These are phyloP conservation scores for Drosophila tripunctata DNA, from an alignment of 2,888 invertebrate species.

Conservation along the genomic window DNA sequence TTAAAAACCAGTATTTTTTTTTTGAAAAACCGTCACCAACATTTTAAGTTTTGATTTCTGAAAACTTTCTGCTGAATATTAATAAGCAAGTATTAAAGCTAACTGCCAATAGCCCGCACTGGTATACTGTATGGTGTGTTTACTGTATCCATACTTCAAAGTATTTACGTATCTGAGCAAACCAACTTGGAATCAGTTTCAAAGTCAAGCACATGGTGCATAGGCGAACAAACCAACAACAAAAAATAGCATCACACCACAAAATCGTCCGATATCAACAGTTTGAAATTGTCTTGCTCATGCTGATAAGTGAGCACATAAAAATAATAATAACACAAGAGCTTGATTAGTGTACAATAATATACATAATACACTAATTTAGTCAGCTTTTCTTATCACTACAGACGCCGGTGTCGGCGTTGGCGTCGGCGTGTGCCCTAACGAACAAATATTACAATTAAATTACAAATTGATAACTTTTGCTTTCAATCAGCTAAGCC, in stretches of 20 bases:
- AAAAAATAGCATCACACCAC: constrained; percentile 33
- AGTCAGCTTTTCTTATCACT: constrained; percentile 46
- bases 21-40: too few relatives aligned
- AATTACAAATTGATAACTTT: constrained; percentile 52
- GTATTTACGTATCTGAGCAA: too few relatives aligned
- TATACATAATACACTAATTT: constrained; percentile 18
- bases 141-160: too few relatives aligned
- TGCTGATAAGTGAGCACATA: constrained; percentile 52
- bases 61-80: too few relatives aligned
- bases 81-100: too few relatives aligned
- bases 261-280: constrained; percentile 50
- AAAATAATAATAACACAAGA: constrained; percentile 18
- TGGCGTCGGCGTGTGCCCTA: constrained; percentile 16
- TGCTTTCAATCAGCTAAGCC: constrained; percentile 51
- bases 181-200: too few relatives aligned
- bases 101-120: too few relatives aligned
- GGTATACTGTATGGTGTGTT: too few relatives aligned
- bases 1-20: too few relatives aligned
- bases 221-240: too few relatives aligned
- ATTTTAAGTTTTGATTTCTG: too few relatives aligned
- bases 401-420: constrained; percentile 11
- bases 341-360: constrained; percentile 27
- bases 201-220: too few relatives aligned
- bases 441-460: constrained; percentile 38
- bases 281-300: constrained; percentile 25